phyloP scores from a whole-genome alignment of 2,888 invertebrate species.

The Cylindroiulus punctatus region DNA sequence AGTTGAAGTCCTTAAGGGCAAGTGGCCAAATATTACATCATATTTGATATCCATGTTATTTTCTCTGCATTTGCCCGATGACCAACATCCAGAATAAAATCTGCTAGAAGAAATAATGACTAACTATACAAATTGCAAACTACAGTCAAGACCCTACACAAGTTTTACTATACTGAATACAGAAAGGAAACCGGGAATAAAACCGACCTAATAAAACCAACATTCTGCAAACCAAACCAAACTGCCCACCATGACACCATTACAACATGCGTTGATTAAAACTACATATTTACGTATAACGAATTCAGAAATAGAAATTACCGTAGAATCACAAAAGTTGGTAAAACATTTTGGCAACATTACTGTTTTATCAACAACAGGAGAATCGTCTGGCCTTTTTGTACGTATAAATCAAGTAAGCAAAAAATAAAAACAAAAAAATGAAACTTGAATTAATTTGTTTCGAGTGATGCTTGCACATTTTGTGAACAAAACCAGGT shows the following conservation, averaged over 20 bases:
- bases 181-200: not conserved
- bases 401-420: not conserved
- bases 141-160: no score
- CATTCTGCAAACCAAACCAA: not conserved
- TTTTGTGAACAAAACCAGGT: not conserved
- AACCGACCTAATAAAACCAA: not conserved
- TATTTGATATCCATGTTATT: no score
- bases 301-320: not conserved
- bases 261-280: not conserved
- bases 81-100: no score
- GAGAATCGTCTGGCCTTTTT: not conserved
- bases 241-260: not conserved
- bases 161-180: not conserved
- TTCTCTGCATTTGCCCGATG: no score
- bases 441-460: not conserved
- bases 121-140: no score
- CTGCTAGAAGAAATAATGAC: no score
- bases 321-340: not conserved
- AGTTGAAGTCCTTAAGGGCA: no score
- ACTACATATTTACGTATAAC: conserved; percentile 28
- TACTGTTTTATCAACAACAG: not conserved
- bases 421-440: not conserved
- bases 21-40: no score
- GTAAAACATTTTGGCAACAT: conserved; percentile 11
- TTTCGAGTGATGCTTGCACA: not conserved